A percentile compares a stretch with the other conserved stretches of the same genome.
phyloP scores from a whole-genome alignment of 2,797 vertebrate genomes.

The Sitta carolinensis region DNA sequence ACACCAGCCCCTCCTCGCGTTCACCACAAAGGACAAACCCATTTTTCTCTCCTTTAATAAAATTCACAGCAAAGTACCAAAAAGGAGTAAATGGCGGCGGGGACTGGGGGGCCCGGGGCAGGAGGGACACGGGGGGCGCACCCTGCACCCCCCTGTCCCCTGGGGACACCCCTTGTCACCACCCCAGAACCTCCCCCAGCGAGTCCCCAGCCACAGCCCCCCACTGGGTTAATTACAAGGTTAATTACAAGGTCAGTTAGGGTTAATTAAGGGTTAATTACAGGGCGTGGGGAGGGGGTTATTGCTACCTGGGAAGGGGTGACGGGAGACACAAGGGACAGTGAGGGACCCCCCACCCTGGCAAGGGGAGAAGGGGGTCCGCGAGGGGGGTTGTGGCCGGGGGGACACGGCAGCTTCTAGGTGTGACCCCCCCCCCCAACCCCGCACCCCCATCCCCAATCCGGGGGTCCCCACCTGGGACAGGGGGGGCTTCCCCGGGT shows the following conservation, averaged over 20 bases:
- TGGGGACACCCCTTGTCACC: not conserved
- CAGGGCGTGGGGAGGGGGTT: not conserved
- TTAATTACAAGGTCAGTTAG: not conserved
- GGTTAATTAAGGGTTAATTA: not conserved
- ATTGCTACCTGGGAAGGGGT: conserved; percentile 9
- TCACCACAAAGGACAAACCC: not conserved
- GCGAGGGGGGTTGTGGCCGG: not conserved
- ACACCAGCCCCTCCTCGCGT: not conserved
- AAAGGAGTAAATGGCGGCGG: not conserved
- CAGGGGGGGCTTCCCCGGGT: not conserved
- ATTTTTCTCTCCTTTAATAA: conserved; percentile 15
- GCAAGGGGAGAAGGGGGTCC: not conserved
- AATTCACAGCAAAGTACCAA: conserved; percentile 52
- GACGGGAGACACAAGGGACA: not conserved
- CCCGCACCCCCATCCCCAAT: no score
- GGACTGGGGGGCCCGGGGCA: not conserved
- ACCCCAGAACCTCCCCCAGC: not conserved
- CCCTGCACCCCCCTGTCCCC: not conserved
- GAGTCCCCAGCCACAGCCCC: not conserved
- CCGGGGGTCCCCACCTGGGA: not conserved
- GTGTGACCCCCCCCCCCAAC: not conserved
- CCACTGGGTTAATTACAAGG: not conserved
- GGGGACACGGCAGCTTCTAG: not conserved
- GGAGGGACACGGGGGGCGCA: not conserved
- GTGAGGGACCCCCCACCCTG: not conserved